Conservation (phyloP, 2,797 vertebrate genomes). For the Oceanodroma leucorhoa region DNA sequence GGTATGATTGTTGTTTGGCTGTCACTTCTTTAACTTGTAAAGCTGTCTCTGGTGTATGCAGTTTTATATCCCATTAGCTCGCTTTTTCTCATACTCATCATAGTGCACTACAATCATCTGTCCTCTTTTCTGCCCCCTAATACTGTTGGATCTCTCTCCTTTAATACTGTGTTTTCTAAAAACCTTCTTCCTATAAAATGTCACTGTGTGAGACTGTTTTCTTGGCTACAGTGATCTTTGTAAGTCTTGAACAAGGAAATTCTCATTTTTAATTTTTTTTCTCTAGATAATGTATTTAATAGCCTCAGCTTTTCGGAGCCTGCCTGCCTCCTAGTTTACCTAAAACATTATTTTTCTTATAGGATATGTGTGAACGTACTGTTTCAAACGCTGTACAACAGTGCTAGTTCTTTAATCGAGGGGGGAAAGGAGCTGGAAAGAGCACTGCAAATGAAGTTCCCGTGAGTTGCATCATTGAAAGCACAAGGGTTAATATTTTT, state of each 20-base stretch:
- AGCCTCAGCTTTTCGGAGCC: not conserved
- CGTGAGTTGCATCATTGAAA: not conserved
- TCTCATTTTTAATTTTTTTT: not conserved
- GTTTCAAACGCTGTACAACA: not conserved
- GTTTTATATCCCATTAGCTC: not conserved
- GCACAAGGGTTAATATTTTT: conserved; percentile 18
- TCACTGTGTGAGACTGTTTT: not conserved
- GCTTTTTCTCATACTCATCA: not conserved
- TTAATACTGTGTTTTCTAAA: not conserved
- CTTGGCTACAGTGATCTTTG: not conserved
- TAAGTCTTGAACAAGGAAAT: not conserved
- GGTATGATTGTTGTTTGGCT: not conserved
- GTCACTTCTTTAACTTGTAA: not conserved
- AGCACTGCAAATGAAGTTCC: not conserved
- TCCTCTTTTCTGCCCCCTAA: not conserved
- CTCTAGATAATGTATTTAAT: not conserved
- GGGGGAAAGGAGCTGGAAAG: not conserved
- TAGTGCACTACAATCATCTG: not conserved
- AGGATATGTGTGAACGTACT: not conserved
- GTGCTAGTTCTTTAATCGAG: not conserved
- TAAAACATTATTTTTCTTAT: not conserved
- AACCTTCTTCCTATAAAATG: not conserved
- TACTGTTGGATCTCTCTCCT: not conserved
- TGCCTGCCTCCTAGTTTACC: not conserved
- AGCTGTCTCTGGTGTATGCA: not conserved